These are phyloP conservation scores for Cladorhizidae sp. DNA, from an alignment of 37 sponge, comb jelly and placozoan genomes.

Conservation along the genomic window DNA sequence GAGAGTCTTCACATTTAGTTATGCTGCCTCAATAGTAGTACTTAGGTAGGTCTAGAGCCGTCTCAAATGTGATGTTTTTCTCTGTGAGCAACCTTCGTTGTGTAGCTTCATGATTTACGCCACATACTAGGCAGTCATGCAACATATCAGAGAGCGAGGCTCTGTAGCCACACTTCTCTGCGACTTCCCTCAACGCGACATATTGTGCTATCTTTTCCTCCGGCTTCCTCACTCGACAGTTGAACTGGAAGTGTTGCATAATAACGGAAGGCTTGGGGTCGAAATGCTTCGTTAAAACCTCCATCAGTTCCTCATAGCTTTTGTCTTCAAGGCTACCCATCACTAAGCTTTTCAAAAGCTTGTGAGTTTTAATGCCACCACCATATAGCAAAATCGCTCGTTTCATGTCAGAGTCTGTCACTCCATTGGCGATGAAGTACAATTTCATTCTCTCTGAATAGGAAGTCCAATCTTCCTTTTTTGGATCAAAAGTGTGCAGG, in stretches of 20 bases:
- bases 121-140: neutral
- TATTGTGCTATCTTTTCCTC: constrained; percentile 15
- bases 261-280: constrained; percentile 23
- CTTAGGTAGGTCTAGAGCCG: neutral
- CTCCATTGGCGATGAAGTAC: constrained; percentile 40
- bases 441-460: constrained; percentile 19
- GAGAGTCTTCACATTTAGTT: neutral
- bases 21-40: neutral
- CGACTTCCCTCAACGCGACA: constrained; percentile 11
- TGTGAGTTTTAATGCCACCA: neutral
- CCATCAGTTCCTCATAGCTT: constrained; percentile 12
- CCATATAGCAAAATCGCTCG: constrained; percentile 16
- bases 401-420: constrained; percentile 12
- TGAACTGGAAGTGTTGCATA: constrained; percentile 29
- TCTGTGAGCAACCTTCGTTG: constrained; percentile 11
- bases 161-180: constrained; percentile 1
- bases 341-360: constrained; percentile 11
- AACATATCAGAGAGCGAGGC: constrained; percentile 16
- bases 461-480: constrained; percentile 12
- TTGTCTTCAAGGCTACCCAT: neutral
- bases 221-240: constrained; percentile 11
- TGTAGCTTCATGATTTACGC: constrained; percentile 11
- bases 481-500: neutral
- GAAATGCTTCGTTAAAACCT: constrained; percentile 18
- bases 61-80: constrained; percentile 2